Percentiles rank a stretch among this genome's conserved stretches.
These are phyloP conservation scores for Eristalis intricaria DNA, from an alignment of 2,888 invertebrate genomes.

Conservation along the genomic window DNA sequence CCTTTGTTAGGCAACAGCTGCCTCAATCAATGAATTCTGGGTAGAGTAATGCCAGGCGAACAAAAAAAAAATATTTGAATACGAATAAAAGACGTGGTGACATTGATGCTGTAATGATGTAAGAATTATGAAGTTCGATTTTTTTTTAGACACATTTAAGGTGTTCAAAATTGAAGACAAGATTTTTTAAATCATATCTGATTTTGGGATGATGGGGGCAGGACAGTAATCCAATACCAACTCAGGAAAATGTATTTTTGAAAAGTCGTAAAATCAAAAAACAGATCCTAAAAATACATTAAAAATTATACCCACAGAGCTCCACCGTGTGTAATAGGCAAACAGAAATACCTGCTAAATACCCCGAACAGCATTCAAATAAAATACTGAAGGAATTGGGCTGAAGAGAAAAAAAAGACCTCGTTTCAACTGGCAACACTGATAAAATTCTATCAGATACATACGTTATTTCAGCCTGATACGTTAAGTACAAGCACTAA, in stretches of 20 bases:
- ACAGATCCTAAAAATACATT: not conserved
- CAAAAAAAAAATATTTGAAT: not conserved
- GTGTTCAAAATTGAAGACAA: no score
- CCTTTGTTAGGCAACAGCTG: not conserved
- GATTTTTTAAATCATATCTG: no score
- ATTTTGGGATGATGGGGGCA: no score
- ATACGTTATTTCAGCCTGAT: slow-evolving; percentile 8
- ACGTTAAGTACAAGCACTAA: slow-evolving; percentile 1
- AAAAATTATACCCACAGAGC: not conserved
- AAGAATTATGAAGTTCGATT: no score
- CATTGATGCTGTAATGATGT: no score
- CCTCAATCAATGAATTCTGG: not conserved
- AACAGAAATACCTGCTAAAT: not conserved
- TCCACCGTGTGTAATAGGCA: not conserved
- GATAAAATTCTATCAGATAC: slow-evolving; percentile 10
- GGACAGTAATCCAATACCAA: not conserved
- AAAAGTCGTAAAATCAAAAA: not conserved
- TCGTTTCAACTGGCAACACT: slow-evolving; percentile 40
- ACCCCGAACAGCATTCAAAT: not conserved
- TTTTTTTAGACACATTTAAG: no score
- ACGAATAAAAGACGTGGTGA: not conserved
- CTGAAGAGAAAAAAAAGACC: not conserved
- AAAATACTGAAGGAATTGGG: not conserved
- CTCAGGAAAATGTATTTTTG: not conserved
- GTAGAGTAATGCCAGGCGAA: not conserved